phyloP scores from a whole-genome alignment of 2,888 invertebrate species.

The Adelognathus sp. region DNA sequence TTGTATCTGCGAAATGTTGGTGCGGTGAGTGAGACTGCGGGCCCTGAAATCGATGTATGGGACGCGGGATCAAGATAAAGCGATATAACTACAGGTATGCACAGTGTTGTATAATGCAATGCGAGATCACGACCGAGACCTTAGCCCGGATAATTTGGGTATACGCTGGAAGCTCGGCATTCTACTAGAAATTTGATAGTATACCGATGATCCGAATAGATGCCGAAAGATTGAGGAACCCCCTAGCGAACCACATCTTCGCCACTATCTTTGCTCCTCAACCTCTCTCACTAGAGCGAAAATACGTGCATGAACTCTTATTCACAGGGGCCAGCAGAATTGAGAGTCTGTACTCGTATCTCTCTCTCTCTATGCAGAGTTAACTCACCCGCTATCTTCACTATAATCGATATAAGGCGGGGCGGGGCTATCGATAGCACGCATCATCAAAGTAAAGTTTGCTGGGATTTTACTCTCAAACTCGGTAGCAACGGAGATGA shows the following conservation, averaged over 20 bases:
- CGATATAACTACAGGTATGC: background rate
- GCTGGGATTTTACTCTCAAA: slow-evolving; percentile 23
- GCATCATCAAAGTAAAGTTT: slow-evolving; percentile 6
- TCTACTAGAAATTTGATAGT: background rate
- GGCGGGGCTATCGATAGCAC: slow-evolving; percentile 28
- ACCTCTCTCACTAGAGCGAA: background rate
- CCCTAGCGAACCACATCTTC: background rate
- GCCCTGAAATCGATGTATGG: background rate
- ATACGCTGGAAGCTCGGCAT: background rate
- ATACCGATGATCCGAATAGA: slow-evolving; percentile 9
- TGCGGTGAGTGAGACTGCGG: background rate
- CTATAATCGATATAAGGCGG: slow-evolving; percentile 25
- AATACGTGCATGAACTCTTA: background rate
- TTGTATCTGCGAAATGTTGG: slow-evolving; percentile 48
- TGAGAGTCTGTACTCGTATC: background rate
- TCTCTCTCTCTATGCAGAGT: background rate
- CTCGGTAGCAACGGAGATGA: background rate
- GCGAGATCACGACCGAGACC: slow-evolving; percentile 6
- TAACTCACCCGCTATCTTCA: background rate
- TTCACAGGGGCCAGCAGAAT: background rate
- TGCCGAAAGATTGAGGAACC: slow-evolving; percentile 28
- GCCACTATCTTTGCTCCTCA: background rate
- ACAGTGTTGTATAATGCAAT: background rate
- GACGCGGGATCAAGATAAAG: background rate
- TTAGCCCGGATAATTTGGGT: slow-evolving; percentile 16